phyloP scores from a whole-genome alignment of 2,797 vertebrate genomes.

The Sciurus carolinensis region DNA sequence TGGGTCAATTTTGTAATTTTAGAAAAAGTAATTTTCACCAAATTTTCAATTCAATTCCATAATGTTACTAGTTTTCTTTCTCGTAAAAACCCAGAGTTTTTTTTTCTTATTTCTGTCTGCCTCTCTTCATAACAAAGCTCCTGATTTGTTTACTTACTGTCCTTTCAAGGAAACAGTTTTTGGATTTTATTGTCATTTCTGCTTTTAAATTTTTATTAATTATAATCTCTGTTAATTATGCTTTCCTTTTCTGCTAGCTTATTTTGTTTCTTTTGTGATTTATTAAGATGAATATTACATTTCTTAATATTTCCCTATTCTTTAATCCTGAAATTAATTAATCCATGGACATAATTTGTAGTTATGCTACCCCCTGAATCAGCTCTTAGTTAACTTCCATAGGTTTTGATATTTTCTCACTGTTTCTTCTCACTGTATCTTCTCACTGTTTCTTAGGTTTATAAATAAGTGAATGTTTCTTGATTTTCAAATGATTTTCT shows the following conservation, averaged over 20 bases:
- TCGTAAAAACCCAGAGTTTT: not conserved
- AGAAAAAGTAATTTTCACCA: not conserved
- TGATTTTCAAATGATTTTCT: slow-evolving; percentile 51
- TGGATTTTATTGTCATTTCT: not conserved
- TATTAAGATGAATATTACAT: not conserved
- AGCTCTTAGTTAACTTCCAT: slow-evolving; percentile 35
- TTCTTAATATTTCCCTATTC: not conserved
- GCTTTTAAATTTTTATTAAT: slow-evolving; percentile 35
- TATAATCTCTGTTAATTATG: not conserved
- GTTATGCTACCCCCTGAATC: not conserved
- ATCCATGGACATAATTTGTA: slow-evolving; percentile 30
- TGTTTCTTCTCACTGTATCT: no score
- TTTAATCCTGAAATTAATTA: slow-evolving; percentile 9
- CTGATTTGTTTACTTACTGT: not conserved
- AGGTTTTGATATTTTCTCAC: not conserved
- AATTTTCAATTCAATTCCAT: slow-evolving; percentile 7
- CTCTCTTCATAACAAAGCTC: not conserved
- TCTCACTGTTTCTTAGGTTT: not conserved
- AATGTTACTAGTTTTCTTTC: not conserved
- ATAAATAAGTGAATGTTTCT: slow-evolving; percentile 34
- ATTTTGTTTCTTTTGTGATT: not conserved
- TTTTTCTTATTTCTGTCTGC: not conserved
- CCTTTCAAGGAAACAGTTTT: not conserved
- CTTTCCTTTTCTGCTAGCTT: not conserved
- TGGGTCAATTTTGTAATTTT: slow-evolving; percentile 36